Percentiles rank a stretch among this genome's conserved stretches.
These are phyloP conservation scores for Euthynnus affinis DNA, from an alignment of 2,797 vertebrate genomes.

Conservation along the genomic window DNA sequence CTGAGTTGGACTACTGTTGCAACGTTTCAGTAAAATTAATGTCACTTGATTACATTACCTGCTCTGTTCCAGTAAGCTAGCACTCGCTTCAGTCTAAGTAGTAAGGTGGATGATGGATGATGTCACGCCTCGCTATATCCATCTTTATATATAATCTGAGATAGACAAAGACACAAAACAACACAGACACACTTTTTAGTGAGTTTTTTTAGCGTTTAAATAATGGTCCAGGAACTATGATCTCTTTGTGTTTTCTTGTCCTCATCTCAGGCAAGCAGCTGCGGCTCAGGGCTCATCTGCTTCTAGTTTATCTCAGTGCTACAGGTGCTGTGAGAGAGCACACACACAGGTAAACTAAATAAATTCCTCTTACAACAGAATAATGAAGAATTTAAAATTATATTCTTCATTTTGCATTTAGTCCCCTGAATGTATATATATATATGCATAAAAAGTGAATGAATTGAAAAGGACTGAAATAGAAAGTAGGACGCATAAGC, in stretches of 20 bases:
- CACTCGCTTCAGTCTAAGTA: too few relatives aligned
- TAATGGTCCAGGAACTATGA: neutral
- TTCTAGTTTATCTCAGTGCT: conserved; percentile 22
- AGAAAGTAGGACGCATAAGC: conserved; percentile 30
- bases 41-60: too few relatives aligned
- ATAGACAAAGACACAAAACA: conserved; percentile 2
- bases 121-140: neutral
- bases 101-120: neutral
- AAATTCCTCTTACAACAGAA: neutral
- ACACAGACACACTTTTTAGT: neutral
- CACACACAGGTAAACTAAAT: neutral
- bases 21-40: too few relatives aligned
- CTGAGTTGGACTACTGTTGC: too few relatives aligned
- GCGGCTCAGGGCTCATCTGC: conserved; percentile 10
- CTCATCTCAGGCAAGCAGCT: conserved; percentile 8
- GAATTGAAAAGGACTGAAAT: conserved; percentile 17
- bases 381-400: neutral
- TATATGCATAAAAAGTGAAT: neutral
- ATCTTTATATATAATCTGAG: neutral
- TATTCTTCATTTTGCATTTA: conserved; percentile 2
- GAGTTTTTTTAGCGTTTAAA: neutral
- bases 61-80: too few relatives aligned
- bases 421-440: neutral
- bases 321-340: neutral
- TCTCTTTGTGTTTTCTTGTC: conserved; percentile 13